Conservation (phyloP, 2,797 vertebrate genomes). For the Pelobates cultripes region DNA sequence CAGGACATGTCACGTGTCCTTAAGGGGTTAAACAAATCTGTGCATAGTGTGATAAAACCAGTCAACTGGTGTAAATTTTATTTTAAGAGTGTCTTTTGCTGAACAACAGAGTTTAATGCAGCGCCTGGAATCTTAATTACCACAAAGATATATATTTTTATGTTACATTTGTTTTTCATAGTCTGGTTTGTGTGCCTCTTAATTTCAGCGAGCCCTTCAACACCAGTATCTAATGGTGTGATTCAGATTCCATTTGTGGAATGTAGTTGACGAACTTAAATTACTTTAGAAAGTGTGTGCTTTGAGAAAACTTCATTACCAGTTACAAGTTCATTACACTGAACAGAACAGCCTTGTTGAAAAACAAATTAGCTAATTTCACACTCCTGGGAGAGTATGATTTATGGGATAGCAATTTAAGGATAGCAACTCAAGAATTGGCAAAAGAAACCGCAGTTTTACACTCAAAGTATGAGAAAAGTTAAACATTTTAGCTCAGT, state of each 20-base stretch:
- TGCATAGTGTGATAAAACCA: no score
- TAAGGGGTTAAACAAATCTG: no score
- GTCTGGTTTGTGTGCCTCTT: no score
- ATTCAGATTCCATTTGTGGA: neutral
- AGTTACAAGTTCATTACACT: conserved; percentile 29
- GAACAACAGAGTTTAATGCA: no score
- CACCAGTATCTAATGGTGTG: no score
- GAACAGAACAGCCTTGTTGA: conserved; percentile 30
- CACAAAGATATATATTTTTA: no score
- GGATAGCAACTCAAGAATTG: conserved; percentile 10
- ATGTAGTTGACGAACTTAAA: neutral
- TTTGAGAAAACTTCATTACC: conserved; percentile 13
- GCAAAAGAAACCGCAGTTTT: conserved; percentile 21
- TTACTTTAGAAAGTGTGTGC: neutral
- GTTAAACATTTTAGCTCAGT: conserved; percentile 16
- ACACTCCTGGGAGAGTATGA: conserved; percentile 29
- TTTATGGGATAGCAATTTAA: conserved; percentile 32
- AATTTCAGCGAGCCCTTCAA: no score
- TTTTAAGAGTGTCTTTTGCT: no score
- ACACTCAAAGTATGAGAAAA: conserved; percentile 15
- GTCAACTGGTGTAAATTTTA: no score
- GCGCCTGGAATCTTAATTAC: no score
- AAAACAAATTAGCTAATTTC: conserved; percentile 30
- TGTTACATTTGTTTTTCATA: no score
- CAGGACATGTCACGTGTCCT: no score